Percentiles rank a stretch among this genome's conserved stretches.
Evolutionary conservation across 1,140 invertebrate genomes (phyloP).

Genomic region (fruit fly (Drosophila melanogaster)): DNA sequence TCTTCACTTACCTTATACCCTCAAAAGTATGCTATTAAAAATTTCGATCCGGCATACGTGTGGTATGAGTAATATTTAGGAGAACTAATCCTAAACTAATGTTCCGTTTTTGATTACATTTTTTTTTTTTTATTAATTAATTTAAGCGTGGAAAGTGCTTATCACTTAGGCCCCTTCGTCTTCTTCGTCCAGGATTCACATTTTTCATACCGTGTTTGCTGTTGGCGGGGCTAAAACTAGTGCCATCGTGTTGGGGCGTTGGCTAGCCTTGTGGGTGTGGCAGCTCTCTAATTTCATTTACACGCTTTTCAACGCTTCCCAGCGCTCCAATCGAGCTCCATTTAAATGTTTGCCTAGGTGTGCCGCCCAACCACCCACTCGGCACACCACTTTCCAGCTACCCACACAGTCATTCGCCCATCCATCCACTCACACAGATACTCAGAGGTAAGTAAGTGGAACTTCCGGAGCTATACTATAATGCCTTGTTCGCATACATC

Average conservation of each 20-base stretch:
- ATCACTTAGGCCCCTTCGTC: neutral
- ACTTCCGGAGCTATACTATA: conserved; percentile 25
- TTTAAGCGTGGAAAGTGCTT: neutral
- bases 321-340: conserved; percentile 61
- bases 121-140: too few relatives aligned
- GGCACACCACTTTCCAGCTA: neutral
- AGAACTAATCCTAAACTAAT: too few relatives aligned
- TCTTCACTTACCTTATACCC: too few relatives aligned
- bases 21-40: too few relatives aligned
- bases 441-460: conserved; percentile 29
- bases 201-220: neutral
- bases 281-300: conserved; percentile 73
- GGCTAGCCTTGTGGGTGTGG: conserved; percentile 25
- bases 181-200: neutral
- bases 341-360: conserved; percentile 68
- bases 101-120: too few relatives aligned
- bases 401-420: neutral
- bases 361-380: conserved; percentile 2
- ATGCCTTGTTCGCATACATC: conserved; percentile 12
- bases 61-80: too few relatives aligned
- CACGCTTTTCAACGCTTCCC: conserved; percentile 69
- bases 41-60: too few relatives aligned
- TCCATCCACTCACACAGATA: conserved; percentile 2
- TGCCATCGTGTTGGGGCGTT: neutral
- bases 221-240: neutral